A percentile compares a stretch with the other conserved stretches of the same genome.
phyloP scores from a whole-genome alignment of 2,113 vertebrate species.

The Leucosticte australis region DNA sequence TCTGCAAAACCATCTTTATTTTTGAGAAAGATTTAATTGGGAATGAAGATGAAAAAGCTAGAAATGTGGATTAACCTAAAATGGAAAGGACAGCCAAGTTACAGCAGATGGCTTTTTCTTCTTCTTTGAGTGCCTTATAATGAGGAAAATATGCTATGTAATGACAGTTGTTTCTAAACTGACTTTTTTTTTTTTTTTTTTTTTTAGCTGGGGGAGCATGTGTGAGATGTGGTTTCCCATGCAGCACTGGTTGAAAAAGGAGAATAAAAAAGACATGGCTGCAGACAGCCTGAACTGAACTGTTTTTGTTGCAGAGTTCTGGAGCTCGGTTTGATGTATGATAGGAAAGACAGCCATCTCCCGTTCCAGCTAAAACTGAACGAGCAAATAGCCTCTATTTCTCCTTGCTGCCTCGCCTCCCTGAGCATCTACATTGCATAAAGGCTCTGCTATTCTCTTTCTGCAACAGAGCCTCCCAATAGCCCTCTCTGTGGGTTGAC shows the following conservation, averaged over 20 bases:
- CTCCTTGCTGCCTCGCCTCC: not conserved
- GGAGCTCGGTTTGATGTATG: not conserved
- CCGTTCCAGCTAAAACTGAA: not conserved
- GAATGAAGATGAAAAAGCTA: conserved; percentile 28
- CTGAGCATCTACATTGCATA: not conserved
- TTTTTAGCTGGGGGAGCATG: not conserved
- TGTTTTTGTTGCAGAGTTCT: not conserved
- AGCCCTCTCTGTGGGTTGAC: not conserved
- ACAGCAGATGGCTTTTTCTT: conserved; percentile 59
- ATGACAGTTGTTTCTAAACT: conserved; percentile 37
- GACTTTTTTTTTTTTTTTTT: not conserved
- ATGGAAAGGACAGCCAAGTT: conserved; percentile 57
- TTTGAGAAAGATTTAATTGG: not conserved
- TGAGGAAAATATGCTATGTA: conserved; percentile 51
- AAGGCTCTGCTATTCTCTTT: not conserved
- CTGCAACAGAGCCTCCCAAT: not conserved
- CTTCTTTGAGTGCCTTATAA: conserved; percentile 51
- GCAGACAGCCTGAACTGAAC: conserved; percentile 39
- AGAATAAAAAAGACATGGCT: conserved; percentile 23
- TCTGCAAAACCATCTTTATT: not conserved
- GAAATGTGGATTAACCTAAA: conserved; percentile 47
- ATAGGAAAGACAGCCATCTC: not conserved
- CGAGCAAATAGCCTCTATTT: not conserved
- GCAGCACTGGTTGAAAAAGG: not conserved
- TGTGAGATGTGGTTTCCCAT: not conserved